Conservation (phyloP, 2,797 vertebrate genomes). For the Trichosurus vulpecula region DNA sequence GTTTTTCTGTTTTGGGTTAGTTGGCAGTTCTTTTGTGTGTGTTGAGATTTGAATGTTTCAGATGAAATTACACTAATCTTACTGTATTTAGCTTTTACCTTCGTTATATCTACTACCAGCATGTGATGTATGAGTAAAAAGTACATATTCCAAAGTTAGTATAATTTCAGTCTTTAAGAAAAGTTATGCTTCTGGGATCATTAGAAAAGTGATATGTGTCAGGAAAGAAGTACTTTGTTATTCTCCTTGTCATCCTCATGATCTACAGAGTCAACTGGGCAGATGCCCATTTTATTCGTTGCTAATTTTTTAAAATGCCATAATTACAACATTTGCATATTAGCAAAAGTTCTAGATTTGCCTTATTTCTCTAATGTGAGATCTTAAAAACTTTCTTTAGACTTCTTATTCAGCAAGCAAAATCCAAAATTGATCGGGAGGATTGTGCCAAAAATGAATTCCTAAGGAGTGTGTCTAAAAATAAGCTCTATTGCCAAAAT, state of each 20-base stretch:
- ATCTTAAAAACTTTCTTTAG: not conserved
- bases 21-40: not conserved
- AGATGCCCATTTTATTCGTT: constrained; percentile 31
- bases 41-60: constrained; percentile 26
- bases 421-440: constrained; percentile 38
- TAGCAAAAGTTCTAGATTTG: constrained; percentile 27
- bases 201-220: not conserved
- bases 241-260: not conserved
- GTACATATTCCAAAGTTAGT: not conserved
- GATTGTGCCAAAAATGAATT: constrained; percentile 11
- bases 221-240: not conserved
- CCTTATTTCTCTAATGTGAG: constrained; percentile 2
- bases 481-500: constrained; percentile 21
- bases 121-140: not conserved
- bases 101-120: not conserved
- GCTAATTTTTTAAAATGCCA: constrained; percentile 29
- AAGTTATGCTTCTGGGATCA: constrained; percentile 29
- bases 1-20: constrained; percentile 54
- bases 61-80: constrained; percentile 43
- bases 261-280: not conserved
- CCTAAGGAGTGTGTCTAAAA: not conserved
- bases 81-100: not conserved
- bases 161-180: not conserved
- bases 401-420: constrained; percentile 40
- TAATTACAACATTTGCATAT: not conserved